Percentiles rank a stretch among this genome's conserved stretches.
phyloP scores from a whole-genome alignment of 2,888 invertebrate species.

The Conus canariensis region DNA sequence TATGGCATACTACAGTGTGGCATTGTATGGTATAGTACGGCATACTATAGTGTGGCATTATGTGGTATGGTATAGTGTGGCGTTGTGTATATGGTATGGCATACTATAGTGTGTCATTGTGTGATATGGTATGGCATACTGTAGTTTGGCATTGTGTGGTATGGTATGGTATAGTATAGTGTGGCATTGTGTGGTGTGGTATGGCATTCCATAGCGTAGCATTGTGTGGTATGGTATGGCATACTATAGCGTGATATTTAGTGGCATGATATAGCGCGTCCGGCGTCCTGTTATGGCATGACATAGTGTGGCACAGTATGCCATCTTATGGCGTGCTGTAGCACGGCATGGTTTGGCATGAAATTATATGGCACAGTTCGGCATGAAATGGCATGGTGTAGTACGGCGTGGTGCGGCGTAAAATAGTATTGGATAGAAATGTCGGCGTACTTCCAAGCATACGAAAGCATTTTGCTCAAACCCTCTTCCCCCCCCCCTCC shows the following conservation, averaged over 20 bases:
- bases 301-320: background rate
- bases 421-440: too few species aligned
- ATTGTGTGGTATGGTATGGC: constrained; percentile 7
- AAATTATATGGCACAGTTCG: too few species aligned
- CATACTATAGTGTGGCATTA: background rate
- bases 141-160: background rate
- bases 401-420: too few species aligned
- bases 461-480: too few species aligned
- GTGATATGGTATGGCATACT: background rate
- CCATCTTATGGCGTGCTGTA: background rate
- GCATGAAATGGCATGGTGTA: too few species aligned
- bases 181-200: constrained; percentile 7
- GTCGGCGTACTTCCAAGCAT: too few species aligned
- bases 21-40: background rate
- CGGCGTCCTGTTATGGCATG: background rate
- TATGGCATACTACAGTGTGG: background rate
- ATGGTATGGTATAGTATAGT: background rate
- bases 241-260: background rate
- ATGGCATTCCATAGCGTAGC: background rate
- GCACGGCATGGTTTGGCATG: too few species aligned
- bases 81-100: background rate
- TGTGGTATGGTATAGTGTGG: background rate
- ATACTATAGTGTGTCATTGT: background rate
- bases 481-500: too few species aligned
- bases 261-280: background rate